phyloP scores from a whole-genome alignment of 2,888 invertebrate genomes.

The Zygaena filipendulae region DNA sequence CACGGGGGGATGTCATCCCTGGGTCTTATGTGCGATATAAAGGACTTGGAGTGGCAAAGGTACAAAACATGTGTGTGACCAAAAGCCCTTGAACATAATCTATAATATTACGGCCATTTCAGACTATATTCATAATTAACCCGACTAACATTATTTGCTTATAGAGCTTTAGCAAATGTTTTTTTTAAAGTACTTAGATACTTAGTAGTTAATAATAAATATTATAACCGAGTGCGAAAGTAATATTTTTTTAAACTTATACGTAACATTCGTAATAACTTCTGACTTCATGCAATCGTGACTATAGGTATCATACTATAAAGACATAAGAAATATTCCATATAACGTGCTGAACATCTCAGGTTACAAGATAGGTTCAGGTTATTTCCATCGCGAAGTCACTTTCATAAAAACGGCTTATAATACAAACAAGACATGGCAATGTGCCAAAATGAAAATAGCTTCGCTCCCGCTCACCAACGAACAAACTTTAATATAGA shows the following conservation, averaged over 20 bases:
- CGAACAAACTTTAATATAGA: constrained; percentile 62
- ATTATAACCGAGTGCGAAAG: constrained; percentile 3
- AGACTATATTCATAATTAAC: too few species aligned
- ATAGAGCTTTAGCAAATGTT: constrained; percentile 14
- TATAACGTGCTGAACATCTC: constrained; percentile 42
- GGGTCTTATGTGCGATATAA: constrained; percentile 87
- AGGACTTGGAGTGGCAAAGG: constrained; percentile 81
- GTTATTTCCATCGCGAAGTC: constrained; percentile 66
- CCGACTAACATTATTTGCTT: too few species aligned
- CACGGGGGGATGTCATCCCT: constrained; percentile 89
- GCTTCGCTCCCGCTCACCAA: constrained; percentile 57
- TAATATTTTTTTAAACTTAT: too few species aligned
- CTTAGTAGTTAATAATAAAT: too few species aligned
- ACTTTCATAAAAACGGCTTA: constrained; percentile 69
- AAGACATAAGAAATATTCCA: too few species aligned
- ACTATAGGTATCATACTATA: too few species aligned
- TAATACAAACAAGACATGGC: constrained; percentile 68
- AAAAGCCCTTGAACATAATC: constrained; percentile 9
- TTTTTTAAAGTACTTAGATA: neutral
- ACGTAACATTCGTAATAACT: too few species aligned
- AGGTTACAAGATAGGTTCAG: constrained; percentile 62
- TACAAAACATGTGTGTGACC: constrained; percentile 30
- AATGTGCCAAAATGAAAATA: constrained; percentile 57
- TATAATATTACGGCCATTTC: constrained; percentile 18
- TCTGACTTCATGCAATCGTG: too few species aligned